Conservation (phyloP, 2,888 invertebrate species). For the Dasypogon diadema region DNA sequence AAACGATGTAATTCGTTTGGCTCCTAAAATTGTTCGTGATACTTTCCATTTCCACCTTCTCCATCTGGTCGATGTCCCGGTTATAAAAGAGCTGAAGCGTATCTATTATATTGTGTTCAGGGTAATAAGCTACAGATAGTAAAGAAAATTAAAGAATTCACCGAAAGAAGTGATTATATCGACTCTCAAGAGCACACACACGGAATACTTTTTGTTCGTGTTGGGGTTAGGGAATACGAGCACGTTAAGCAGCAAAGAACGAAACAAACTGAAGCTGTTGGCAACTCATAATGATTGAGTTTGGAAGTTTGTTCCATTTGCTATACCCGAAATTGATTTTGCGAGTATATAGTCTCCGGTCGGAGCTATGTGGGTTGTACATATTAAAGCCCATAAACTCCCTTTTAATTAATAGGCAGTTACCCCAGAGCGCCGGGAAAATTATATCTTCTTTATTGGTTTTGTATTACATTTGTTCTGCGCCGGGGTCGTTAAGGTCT, state of each 20-base stretch:
- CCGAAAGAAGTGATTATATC: conserved; percentile 1
- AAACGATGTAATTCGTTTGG: conserved; percentile 18
- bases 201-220: neutral
- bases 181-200: neutral
- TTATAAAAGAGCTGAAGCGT: neutral
- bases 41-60: neutral
- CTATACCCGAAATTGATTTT: conserved; percentile 21
- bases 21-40: conserved; percentile 5
- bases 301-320: conserved; percentile 12
- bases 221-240: no score
- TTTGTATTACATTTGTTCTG: neutral
- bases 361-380: neutral
- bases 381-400: conserved; percentile 12
- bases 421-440: neutral
- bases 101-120: conserved; percentile 8
- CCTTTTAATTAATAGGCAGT: conserved; percentile 28
- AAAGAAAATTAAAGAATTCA: conserved; percentile 29
- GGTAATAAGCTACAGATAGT: conserved; percentile 22
- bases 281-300: conserved; percentile 39
- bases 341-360: neutral
- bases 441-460: neutral
- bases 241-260: neutral
- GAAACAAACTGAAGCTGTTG: neutral
- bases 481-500: neutral
- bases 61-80: neutral